Evolutionary conservation across 2,113 vertebrate species (phyloP), one percentile per base, ranked within the genome.

Genomic region (Anarrhichthys ocellatus): DNA sequence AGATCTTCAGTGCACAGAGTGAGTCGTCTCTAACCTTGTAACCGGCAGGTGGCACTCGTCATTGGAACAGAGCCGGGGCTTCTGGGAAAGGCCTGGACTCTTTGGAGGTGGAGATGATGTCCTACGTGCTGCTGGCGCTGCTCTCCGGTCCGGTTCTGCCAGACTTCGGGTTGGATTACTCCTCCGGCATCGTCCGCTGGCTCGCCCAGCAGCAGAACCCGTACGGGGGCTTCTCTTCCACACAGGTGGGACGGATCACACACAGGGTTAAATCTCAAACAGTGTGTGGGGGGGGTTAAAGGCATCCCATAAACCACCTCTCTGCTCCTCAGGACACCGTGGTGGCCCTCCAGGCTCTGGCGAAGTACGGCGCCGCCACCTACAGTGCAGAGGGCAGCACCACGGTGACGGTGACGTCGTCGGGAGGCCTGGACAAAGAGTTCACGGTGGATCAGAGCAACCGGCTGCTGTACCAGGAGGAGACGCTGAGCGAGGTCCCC

Each of bases 321-420:
- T 20, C 17, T 42, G 27, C 61, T 46, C 32, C 27, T 44, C 90
- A 97, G 97, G 97, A 97, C 88, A 97, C 96, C 0, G 94, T 97
- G n/a, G 96, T 97, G 0, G 97, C 97, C 76, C 95, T 97, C 50
- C 96, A 98, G 87, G 97, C 96, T 1, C 86, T 98, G 82, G 94
- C 97, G 18, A 96, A 95, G 77, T 97, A 97, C 1, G 95, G 94
- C 15, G 64, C 88, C 0, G 85, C 92, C 90, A 95, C 92, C 1
- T 96, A 94, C 81, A 94, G 81, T 22, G 48, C 38, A 17, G 0
- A 88, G 82, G 71, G 94, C 87, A 34, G 27, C 18, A 77, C 85
- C 5, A 38, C 74, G 58, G 88, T 97, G 76, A 93, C 61, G 1
- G 94, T 97, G 84, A 94, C 77, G 0, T 95, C 95, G 0, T 17